Evolutionary conservation across 2,797 vertebrate genomes (phyloP).

Genomic region (Enteromius radiatus): DNA sequence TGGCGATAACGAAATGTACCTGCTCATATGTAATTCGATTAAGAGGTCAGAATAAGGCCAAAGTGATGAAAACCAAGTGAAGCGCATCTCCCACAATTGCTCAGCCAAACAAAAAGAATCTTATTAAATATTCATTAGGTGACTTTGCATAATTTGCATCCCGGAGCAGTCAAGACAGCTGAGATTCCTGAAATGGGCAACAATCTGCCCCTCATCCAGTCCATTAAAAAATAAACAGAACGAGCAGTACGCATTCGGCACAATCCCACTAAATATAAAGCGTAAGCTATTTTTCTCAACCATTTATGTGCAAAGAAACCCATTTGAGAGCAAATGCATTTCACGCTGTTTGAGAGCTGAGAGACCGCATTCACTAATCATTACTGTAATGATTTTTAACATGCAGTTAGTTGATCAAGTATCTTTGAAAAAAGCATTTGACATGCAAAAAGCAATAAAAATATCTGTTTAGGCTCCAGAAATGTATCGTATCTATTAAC

Average conservation of each 20-base stretch:
- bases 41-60: background rate
- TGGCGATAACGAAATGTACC: background rate
- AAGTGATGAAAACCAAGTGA: slow-evolving; percentile 11
- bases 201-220: slow-evolving; percentile 18
- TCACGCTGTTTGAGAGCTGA: slow-evolving; percentile 16
- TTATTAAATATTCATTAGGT: slow-evolving; percentile 57
- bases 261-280: slow-evolving; percentile 28
- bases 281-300: slow-evolving; percentile 6
- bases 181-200: slow-evolving; percentile 33
- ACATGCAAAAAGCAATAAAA: slow-evolving; percentile 22
- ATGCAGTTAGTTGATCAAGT: slow-evolving; percentile 30
- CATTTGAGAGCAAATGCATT: slow-evolving; percentile 45
- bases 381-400: slow-evolving; percentile 31
- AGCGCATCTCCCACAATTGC: background rate
- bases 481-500: background rate
- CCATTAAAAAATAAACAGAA: slow-evolving; percentile 39
- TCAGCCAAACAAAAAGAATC: slow-evolving; percentile 45
- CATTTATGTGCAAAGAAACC: slow-evolving; percentile 18
- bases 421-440: slow-evolving; percentile 17
- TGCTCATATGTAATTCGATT: background rate
- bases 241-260: background rate
- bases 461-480: slow-evolving; percentile 13
- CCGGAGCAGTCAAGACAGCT: slow-evolving; percentile 34
- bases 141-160: slow-evolving; percentile 63
- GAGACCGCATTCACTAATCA: slow-evolving; percentile 21